Evolutionary conservation across 2,113 vertebrate genomes (phyloP), one percentile per base, ranked within the genome.

Genomic region (Chloropsis hardwickii): DNA sequence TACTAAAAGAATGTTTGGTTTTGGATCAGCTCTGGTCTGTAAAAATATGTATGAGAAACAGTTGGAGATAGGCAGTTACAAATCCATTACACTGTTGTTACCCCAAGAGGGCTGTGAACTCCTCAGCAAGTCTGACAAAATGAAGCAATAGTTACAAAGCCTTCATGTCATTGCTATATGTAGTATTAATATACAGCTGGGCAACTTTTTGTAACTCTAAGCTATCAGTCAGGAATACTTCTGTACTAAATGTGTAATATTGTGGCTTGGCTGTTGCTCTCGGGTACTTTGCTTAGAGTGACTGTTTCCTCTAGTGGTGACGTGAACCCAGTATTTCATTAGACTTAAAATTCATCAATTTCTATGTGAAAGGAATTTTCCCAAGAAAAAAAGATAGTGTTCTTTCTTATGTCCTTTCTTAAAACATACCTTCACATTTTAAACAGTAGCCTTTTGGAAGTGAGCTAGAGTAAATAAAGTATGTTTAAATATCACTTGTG

Each of bases 241-340:
- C 27, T 48, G 13, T 72, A 37, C 40, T 45, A 65, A 22, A 0
- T 16, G 16, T 48, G 20, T 50, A 23, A 73, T 50, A 45, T 6
- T 39, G 33, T 2, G 5, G 21, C 48, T 92, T 79, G 88, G 14
- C 16, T 76, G 85, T 92, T 88, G 35, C 33, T 90, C 11, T 79
- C 0, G 0, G 21, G 3, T 71, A 10, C 6, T 74, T 29, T 3
- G 0, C n/a, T 62, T n/a, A 82, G 31, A 82, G 29, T 65, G 50
- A 50, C 44, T 56, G 21, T 33, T 82, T 95, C 42, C 44, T 80
- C 7, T 35, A 22, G 18, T 47, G 9, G 64, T 47, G 21, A 56
- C 31, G 39, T 3, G 6, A 86, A 19, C 12, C 23, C 70, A 20
- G 1, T 62, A 33, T 54, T 81, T 57, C 33, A 50, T 84, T 37